Evolutionary conservation across 1,140 invertebrate genomes (phyloP).

Genomic region (Tetramorium alpestre): DNA sequence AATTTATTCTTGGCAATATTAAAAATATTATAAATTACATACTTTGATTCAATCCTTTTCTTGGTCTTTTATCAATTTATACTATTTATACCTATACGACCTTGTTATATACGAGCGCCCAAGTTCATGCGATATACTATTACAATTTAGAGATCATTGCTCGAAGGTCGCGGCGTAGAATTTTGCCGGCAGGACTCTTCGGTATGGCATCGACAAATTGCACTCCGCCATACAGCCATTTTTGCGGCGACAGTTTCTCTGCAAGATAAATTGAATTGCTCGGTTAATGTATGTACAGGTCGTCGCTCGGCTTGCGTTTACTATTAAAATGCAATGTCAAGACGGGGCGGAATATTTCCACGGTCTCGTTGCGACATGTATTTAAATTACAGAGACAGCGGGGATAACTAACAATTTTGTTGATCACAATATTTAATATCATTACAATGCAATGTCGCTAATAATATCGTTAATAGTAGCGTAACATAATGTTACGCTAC

Average conservation of each 20-base stretch:
- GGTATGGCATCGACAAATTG: slow-evolving; percentile 89
- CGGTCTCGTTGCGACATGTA: not conserved
- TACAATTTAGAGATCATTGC: slow-evolving; percentile 83
- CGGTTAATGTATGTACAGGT: slow-evolving; percentile 29
- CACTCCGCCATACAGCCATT: slow-evolving; percentile 88
- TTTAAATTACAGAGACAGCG: slow-evolving; percentile 32
- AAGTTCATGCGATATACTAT: slow-evolving; percentile 4
- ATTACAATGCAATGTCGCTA: not conserved
- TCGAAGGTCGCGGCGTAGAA: slow-evolving; percentile 87
- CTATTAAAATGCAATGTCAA: slow-evolving; percentile 53
- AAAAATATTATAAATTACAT: not conserved
- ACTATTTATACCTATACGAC: too few species aligned
- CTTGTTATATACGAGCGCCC: not conserved
- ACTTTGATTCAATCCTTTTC: slow-evolving; percentile 1
- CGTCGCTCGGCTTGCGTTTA: not conserved
- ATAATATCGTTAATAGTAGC: slow-evolving; percentile 47
- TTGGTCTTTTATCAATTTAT: not conserved
- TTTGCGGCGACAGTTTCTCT: slow-evolving; percentile 86
- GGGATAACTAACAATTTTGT: slow-evolving; percentile 33
- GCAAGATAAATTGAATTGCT: slow-evolving; percentile 48
- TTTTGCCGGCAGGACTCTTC: slow-evolving; percentile 89
- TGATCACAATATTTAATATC: slow-evolving; percentile 14
- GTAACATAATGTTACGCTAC: not conserved
- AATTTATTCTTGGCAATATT: not conserved
- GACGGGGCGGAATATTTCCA: slow-evolving; percentile 18